Evolutionary conservation across 2,888 invertebrate genomes (phyloP), one percentile per base, ranked within the genome.

Genomic region (Amiota mariae): DNA sequence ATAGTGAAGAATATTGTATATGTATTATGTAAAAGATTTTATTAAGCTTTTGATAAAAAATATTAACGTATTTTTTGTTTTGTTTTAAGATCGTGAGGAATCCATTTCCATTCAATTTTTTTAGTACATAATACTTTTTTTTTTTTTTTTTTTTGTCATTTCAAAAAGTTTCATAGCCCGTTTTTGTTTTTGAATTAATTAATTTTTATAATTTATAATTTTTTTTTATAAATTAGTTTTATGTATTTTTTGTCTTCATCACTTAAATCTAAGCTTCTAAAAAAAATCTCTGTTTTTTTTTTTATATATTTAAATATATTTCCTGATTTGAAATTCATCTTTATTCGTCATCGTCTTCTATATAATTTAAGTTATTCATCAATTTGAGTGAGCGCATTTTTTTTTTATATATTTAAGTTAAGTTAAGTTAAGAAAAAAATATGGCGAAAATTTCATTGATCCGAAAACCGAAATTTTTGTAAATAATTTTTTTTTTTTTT

Each of bases 301-400:
- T 63, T 66, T 63, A 72, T 59, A 36, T 70, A 75, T 80, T 73
- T 76, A 71, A 73, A 82, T 78, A 76, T 74, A 75, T 76, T 76
- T 77, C 81, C 48, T 77, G 77, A 80, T 78, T 76, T 73, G 61
- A 82, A 82, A 79, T 77, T 72, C 49, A 18, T 51, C 46, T 78
- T 36, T 36, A 36, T 36, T 36, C 36, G 36, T 36, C 36, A 36
- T 2, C 36, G 36, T 6, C 36, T 36, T 36, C 36, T 36, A 6
- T 36, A 6, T 36, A 36, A 36, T 6, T 6, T 36, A 2, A 6
- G 2, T 36, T 4, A 6, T 36, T 24, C 24, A 24, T 24, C 24
- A 24, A 36, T 36, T 63, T 66, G 48, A 48, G 48, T 66, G 64
- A 66, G 64, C 64, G 66, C 10, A 66, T 71, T 71, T 36, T 73